Evolutionary conservation across 2,797 vertebrate genomes (phyloP).

Genomic region (Eidolon dupreanum): DNA sequence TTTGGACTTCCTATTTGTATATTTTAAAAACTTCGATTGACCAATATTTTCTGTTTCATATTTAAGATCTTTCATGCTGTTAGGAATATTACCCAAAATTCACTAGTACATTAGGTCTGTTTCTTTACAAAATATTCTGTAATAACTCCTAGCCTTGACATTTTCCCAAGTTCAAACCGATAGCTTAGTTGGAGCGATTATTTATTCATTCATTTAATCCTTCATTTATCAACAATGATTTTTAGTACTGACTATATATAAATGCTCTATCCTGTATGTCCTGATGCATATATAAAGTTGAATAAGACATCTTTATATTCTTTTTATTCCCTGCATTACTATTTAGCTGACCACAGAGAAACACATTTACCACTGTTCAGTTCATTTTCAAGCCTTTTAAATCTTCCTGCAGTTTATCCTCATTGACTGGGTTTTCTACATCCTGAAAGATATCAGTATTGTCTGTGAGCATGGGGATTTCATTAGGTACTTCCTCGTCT

Average conservation of each 20-base stretch:
- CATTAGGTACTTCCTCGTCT: not conserved
- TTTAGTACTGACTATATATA: conserved; percentile 53
- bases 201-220: conserved; percentile 64
- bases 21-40: conserved; percentile 32
- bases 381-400: conserved; percentile 55
- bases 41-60: conserved; percentile 32
- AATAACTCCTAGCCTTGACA: conserved; percentile 6
- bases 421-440: not conserved
- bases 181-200: conserved; percentile 31
- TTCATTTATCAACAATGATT: conserved; percentile 63
- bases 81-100: conserved; percentile 25
- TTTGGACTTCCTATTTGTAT: not conserved
- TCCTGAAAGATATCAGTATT: not conserved
- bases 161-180: conserved; percentile 47
- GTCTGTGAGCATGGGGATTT: conserved; percentile 1
- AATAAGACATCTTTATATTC: conserved; percentile 55
- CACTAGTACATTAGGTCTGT: not conserved
- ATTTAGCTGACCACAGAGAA: conserved; percentile 72
- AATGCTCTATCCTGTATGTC: conserved; percentile 36
- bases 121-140: not conserved
- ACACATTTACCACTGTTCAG: conserved; percentile 44
- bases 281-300: conserved; percentile 45
- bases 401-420: conserved; percentile 34
- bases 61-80: conserved; percentile 31
- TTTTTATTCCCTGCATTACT: conserved; percentile 60